phyloP scores from a whole-genome alignment of 1,140 invertebrate species.

The Cyphomyrmex costatus region DNA sequence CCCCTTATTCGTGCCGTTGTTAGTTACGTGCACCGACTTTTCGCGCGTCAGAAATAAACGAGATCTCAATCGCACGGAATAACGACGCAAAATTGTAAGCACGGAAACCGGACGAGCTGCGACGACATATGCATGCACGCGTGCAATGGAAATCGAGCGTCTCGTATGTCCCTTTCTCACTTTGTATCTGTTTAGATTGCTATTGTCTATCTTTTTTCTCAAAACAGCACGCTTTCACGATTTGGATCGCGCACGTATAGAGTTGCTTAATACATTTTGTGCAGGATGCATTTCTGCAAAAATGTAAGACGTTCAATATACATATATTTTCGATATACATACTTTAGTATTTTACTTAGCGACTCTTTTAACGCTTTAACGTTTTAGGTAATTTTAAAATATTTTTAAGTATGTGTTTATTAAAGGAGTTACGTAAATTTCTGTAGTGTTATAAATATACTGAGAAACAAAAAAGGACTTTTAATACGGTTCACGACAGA shows the following conservation, averaged over 20 bases:
- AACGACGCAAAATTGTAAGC: slow-evolving; percentile 70
- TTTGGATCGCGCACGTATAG: not conserved
- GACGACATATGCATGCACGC: slow-evolving; percentile 1
- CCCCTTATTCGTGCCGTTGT: slow-evolving; percentile 29
- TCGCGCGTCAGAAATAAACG: slow-evolving; percentile 64
- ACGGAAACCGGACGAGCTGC: slow-evolving; percentile 67
- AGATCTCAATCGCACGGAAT: slow-evolving; percentile 74
- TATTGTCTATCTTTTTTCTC: slow-evolving; percentile 28
- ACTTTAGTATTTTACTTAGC: not conserved
- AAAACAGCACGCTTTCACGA: not conserved
- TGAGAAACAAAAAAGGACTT: not conserved
- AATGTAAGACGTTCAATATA: no score
- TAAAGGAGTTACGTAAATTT: not conserved
- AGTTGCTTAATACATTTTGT: not conserved
- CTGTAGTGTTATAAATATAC: not conserved
- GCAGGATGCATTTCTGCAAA: not conserved
- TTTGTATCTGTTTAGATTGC: not conserved
- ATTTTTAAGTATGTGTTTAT: no score
- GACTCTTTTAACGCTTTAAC: not conserved
- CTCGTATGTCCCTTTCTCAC: not conserved
- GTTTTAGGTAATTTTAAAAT: not conserved
- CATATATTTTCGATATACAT: not conserved
- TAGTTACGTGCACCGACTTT: slow-evolving; percentile 60
- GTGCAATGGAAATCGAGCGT: slow-evolving; percentile 39
- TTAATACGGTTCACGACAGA: not conserved